These are phyloP conservation scores for Nysson spinosus DNA, from an alignment of 2,888 invertebrate genomes.

Conservation along the genomic window DNA sequence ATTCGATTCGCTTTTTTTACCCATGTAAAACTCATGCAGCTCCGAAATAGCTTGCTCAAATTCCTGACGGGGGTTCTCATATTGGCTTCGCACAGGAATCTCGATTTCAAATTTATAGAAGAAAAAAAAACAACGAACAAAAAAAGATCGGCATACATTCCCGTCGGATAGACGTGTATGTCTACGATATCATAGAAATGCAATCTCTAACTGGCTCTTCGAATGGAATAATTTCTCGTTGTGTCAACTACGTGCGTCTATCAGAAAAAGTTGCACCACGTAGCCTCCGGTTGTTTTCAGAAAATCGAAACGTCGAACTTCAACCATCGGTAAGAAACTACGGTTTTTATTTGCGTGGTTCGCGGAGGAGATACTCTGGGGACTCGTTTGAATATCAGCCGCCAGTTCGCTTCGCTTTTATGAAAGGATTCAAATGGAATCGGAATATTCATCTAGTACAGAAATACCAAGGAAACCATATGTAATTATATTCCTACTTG, in stretches of 20 bases:
- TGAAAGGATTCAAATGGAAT: not conserved
- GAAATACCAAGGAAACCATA: not conserved
- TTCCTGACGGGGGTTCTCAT: constrained; percentile 6
- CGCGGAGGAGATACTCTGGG: not conserved
- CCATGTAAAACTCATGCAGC: constrained; percentile 6
- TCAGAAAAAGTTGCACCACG: too few relatives aligned
- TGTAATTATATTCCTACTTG: not conserved
- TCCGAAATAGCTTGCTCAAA: constrained; percentile 12
- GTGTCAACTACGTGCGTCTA: too few relatives aligned
- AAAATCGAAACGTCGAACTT: not conserved
- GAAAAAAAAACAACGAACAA: not conserved
- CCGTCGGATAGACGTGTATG: too few relatives aligned
- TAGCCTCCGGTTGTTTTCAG: not conserved
- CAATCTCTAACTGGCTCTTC: too few relatives aligned
- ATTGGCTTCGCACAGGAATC: constrained; percentile 3
- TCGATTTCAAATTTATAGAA: constrained; percentile 14
- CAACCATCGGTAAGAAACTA: constrained; percentile 15
- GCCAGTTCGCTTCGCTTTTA: not conserved
- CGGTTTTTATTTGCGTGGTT: constrained; percentile 23
- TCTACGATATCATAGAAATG: too few relatives aligned
- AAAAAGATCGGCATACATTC: too few relatives aligned
- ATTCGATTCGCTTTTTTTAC: not conserved
- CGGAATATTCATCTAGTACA: not conserved
- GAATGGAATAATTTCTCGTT: too few relatives aligned
- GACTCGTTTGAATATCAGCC: not conserved